phyloP scores from a whole-genome alignment of 2,888 invertebrate genomes.

The Callinectes sapidus region DNA sequence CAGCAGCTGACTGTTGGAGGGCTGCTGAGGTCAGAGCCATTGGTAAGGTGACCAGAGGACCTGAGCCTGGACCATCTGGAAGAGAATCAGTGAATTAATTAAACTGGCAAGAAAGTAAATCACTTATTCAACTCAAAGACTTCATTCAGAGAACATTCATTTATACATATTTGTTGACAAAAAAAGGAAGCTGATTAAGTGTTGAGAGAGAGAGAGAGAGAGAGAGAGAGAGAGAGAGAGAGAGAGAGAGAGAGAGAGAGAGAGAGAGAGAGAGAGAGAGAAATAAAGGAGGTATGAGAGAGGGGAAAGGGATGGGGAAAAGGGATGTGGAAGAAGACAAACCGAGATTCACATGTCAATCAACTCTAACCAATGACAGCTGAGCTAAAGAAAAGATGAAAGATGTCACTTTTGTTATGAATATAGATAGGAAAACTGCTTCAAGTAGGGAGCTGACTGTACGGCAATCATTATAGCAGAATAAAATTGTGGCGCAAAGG shows the following conservation, averaged over 20 bases:
- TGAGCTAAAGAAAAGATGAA: no score
- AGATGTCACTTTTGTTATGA: no score
- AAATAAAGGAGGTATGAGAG: no score
- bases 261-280: no score
- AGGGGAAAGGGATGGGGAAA: no score
- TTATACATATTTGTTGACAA: neutral
- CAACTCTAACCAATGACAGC: neutral
- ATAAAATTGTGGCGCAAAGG: no score
- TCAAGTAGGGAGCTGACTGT: no score
- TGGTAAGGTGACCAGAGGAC: constrained; percentile 57
- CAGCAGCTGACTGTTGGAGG: constrained; percentile 59
- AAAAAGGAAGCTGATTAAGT: neutral
- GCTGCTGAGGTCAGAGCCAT: constrained; percentile 64
- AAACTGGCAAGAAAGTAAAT: neutral
- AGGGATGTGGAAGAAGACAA: neutral
- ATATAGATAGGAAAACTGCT: neutral
- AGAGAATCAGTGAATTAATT: neutral
- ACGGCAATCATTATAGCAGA: no score
- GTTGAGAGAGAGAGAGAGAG: neutral
- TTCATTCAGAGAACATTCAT: neutral
- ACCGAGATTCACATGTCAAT: neutral
- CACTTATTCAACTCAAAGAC: neutral
- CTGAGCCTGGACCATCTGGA: constrained; percentile 47
- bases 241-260: neutral
- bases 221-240: neutral